Evolutionary conservation across 23 tunicate genomes (phyloP), one percentile per base, ranked within the genome.

Genomic region (Trididemnum miniatum): DNA sequence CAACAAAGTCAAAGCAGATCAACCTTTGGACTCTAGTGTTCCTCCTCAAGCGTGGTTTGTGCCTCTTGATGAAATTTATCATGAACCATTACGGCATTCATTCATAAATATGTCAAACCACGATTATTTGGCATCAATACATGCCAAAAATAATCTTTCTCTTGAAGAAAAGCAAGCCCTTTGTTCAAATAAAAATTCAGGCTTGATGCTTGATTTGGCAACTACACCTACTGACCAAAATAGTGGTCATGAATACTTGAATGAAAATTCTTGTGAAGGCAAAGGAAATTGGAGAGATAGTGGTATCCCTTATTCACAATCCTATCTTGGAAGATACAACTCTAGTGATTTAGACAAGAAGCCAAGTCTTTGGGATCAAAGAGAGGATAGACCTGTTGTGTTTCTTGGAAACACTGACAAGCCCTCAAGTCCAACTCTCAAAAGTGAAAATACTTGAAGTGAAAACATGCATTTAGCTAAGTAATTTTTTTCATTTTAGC

Each of bases 31-130:
- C 71, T 84, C 77, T 26, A 34, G 71, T 79, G 90, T 80, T 35
- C 90, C 79, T 51, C 90, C 90, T 1, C 51, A 80, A 79, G 90
- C 95, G 1, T 90, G 95, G 95, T 90, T 90, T 80, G 95, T 90
- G 32, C 89, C 95, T 0, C 51, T 90, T 73, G 84, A 84, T 51
- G 89, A 86, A 71, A 51, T 80, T 4, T 60, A 80, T 30, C 88
- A 79, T 51, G 95, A 84, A 35, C 89, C 95, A 49, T 35, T 90
- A 0, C 77, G 95, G 1, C 95, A 90, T 65, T 90, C 95, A n/a
- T 79, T 76, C 52, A 84, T 84, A 34, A 86, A 90, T 74, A 72
- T 80, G 37, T 78, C 95, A 5, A 66, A 74, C 34, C 75, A 85
- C 1, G 24, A 71, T 3, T 5, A 71, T 71, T 15, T 15, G 29